Base-by-base conservation (phyloP, 2,888 invertebrate genomes). In the Leptinotarsa haldemani region DNA sequence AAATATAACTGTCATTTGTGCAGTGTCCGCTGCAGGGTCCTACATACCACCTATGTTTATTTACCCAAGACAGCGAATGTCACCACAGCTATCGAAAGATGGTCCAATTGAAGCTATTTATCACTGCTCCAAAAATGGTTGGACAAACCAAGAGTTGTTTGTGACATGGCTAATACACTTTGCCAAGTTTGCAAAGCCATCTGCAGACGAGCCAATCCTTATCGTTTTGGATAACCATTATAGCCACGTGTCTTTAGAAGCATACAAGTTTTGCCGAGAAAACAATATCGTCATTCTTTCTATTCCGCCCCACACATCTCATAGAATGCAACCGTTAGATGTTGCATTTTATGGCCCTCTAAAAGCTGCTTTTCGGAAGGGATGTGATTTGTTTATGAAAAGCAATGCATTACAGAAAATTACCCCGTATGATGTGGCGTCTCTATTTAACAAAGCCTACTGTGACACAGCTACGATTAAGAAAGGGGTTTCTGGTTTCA, bases 31-130 rank as follows among this genome's bases (percentile, higher is more conserved):
- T 77, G 81, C 85, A 64, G 85, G 88, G 15, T 66, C 74, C 9
- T 88, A 79, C 77, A 80, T 88, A 40, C 88, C 88, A 9, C 88
- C 88, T 3, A 86, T 88, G 87, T 88, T 88, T 78, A 87, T 88
- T 63, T 88, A 85, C 73, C 87, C 87, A 0, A 85, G 86, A 69
- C 12, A 48, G 48, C 12, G 48, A 48, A 81, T 86, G 85, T 84
- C 84, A 66, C 84, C 84, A 12, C 73, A 76, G 2, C 81, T 88
- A 15, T 83, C 86, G 74, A 82, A 82, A 73, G 80, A 79, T 73
- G 48, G 48, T 48, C 48, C 48, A 48, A 48, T 15, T 48, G 48
- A 48, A 48, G 12, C 48, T 48, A 64, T 48, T 48, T 48, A 48
- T 16, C 15, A 48, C 48, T 48, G 48, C 48, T 48, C 48, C 13